Base-by-base conservation (phyloP, 2,797 vertebrate genomes). In the Coluber constrictor region DNA sequence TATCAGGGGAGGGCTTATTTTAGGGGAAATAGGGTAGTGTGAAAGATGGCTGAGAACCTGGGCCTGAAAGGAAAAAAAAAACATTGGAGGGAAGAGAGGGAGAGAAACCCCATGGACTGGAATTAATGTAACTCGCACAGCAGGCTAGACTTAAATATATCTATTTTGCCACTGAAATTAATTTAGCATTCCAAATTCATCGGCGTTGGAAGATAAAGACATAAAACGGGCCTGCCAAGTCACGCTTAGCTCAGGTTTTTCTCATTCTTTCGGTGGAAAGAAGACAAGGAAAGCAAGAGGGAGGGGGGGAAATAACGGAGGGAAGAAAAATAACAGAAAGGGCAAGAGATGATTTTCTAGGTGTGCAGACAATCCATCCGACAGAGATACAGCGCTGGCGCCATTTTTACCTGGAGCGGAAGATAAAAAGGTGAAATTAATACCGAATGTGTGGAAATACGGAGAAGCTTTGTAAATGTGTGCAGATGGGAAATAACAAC, bases 181-280 rank as follows among this genome's bases (percentile, higher is more conserved):
- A 96, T 94, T 92, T 95, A 95, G 88, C 93, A 66, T 94, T 95
- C 95, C 88, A 87, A 93, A 94, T 60, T 96, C 96, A 95, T 94
- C 93, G 93, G 86, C 2, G 0, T 93, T 57, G 93, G 95, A 95
- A 94, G 93, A 92, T 94, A 95, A 96, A 94, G 95, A 95, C 92
- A 54, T 66, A 3, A 92, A 96, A 93, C 86, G 93, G 95, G 92
- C 89, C 92, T 70, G 93, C 92, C 94, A 94, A 90, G 27, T 25
- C 60, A 94, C 90, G 91, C 93, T 93, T 93, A 92, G 92, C 92
- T 88, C 92, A 93, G 88, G 61, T 57, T 32, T 94, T 95, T 95
- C 61, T 92, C 18, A n/a, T 95, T 86, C 47, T 88, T 8, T 51
- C 32, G 16, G 0, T 1, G 6, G 16, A 57, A 57, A 60, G 15